Percentiles rank a stretch among this genome's conserved stretches.
Evolutionary conservation across 2,113 vertebrate genomes (phyloP).

Genomic region (Crotophaga sulcirostris): DNA sequence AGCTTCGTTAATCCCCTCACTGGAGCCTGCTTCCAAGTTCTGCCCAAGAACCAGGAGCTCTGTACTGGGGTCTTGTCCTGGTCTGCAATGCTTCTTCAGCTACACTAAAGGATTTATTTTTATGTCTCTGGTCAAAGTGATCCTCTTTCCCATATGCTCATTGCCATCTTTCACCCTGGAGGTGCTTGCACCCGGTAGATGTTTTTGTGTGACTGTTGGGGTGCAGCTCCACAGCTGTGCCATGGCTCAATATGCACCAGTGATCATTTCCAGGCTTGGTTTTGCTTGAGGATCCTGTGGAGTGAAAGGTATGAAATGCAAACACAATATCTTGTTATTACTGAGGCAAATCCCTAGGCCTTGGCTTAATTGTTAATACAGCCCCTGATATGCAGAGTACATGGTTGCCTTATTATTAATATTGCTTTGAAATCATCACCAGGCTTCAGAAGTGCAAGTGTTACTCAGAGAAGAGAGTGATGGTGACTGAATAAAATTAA

Average conservation of each 20-base stretch:
- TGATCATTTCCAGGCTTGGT: not conserved
- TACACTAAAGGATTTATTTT: not conserved
- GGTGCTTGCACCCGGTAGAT: not conserved
- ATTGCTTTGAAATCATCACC: not conserved
- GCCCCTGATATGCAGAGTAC: not conserved
- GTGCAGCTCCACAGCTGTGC: not conserved
- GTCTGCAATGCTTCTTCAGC: not conserved
- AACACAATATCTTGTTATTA: not conserved
- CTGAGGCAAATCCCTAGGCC: not conserved
- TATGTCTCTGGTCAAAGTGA: not conserved
- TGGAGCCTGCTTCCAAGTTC: not conserved
- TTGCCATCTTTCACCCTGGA: not conserved
- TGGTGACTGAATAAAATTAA: not conserved
- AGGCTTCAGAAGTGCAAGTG: not conserved
- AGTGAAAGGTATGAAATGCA: not conserved
- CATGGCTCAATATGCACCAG: fast-evolving
- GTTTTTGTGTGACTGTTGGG: not conserved
- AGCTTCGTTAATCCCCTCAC: fast-evolving
- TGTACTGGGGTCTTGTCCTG: not conserved
- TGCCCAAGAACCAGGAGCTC: not conserved
- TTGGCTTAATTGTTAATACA: not conserved
- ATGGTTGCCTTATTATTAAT: not conserved
- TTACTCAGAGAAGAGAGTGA: not conserved
- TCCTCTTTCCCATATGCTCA: fast-evolving
- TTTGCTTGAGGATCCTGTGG: not conserved